Evolutionary conservation across 1,140 invertebrate genomes (phyloP), one percentile per base, ranked within the genome.

Genomic region (Drosophila pruinosa): DNA sequence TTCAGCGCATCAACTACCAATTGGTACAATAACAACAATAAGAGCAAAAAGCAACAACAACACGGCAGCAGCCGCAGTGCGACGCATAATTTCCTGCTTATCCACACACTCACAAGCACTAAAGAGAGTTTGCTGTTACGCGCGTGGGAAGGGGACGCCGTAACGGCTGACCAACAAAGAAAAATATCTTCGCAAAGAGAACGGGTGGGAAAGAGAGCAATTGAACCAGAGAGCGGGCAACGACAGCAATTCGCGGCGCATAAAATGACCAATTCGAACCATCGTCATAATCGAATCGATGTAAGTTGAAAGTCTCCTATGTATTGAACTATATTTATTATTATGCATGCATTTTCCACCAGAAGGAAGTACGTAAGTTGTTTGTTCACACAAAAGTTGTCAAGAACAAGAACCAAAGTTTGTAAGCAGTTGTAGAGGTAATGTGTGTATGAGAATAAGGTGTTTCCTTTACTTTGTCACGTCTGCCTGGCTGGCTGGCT

Each of bases 191-290:
- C 31, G 19, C 8, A 45, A 26, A 48, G 43, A 59, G 6, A 36
- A 57, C 39, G 19, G 52, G 61, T 22, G 28, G 19, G n/a, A 10
- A 53, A 52, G 47, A 54, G 71, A 75, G 76, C 38, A 65, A 50
- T 61, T 47, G 45, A 50, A 53, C 31, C 12, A 75, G 58, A 64
- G 43, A 48, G 48, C 28, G 48, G 57, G 54, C 71, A 52, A 72
- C 64, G 82, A 76, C 78, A 59, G 64, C 62, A 65, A 75, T 65
- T 74, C 65, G 75, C 69, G 58, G 59, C 68, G 76, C 81, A 67
- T 78, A 86, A 88, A 88, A 86, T 86, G 82, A 82, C 82, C 82
- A 88, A 88, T 75, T 82, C 83, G 63, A 79, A 85, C 68, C 82
- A 85, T 67, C 76, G 76, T 65, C 71, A 78, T 72, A 71, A 78